These are phyloP conservation scores for Eufriesea mexicana DNA, from an alignment of 1,140 invertebrate genomes.

Conservation along the genomic window DNA sequence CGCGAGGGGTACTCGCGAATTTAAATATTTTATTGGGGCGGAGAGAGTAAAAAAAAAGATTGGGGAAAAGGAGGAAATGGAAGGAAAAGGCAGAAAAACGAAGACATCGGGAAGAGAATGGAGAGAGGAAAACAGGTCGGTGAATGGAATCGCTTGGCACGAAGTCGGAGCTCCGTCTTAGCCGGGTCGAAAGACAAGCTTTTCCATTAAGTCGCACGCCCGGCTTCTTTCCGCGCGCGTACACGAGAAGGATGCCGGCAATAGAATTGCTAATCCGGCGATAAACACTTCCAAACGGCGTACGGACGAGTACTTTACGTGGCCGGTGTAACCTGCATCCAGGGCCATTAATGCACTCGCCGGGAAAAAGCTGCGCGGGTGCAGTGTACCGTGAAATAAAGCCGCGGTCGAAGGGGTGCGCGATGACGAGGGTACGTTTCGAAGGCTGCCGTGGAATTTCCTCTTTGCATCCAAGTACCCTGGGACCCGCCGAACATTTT, in stretches of 20 bases:
- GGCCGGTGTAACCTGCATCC: conserved; percentile 46
- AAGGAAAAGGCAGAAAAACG: neutral
- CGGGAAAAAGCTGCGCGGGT: conserved; percentile 38
- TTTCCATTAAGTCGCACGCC: conserved; percentile 39
- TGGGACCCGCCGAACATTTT: neutral
- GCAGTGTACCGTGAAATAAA: conserved; percentile 47
- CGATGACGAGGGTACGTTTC: conserved; percentile 20
- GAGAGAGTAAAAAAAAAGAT: too few species aligned
- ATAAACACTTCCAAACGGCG: conserved; percentile 69
- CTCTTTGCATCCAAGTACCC: neutral
- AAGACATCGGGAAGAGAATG: too few species aligned
- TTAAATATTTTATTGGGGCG: too few species aligned
- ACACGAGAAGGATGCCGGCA: conserved; percentile 58
- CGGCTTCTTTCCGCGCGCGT: conserved; percentile 16
- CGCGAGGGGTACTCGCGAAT: too few species aligned
- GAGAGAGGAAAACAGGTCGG: neutral
- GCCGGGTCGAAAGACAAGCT: conserved; percentile 18
- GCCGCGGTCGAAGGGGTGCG: conserved; percentile 9
- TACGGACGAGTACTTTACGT: conserved; percentile 33
- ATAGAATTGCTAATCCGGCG: conserved; percentile 77
- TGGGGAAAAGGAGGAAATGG: too few species aligned
- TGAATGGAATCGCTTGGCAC: conserved; percentile 1
- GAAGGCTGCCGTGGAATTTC: neutral
- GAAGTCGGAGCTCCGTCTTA: neutral
- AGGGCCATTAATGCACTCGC: conserved; percentile 44